Percentiles rank a stretch among this genome's conserved stretches.
Conservation (phyloP, 2,888 invertebrate genomes). For the Drosophila paramelanica region DNA sequence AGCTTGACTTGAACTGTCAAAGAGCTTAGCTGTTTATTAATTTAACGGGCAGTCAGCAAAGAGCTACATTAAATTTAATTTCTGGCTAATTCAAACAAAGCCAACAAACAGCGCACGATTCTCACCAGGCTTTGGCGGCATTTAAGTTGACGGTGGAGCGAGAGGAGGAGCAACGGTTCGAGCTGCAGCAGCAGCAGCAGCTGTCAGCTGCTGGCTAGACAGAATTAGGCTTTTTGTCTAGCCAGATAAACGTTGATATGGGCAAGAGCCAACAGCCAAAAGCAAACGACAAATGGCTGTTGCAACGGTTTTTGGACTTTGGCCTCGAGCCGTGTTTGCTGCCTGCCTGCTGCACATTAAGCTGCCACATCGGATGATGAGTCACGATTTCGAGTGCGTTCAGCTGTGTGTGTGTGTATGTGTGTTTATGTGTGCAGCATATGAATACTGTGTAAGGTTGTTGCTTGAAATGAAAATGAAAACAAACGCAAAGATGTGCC, state of each 20-base stretch:
- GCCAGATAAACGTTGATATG: conserved; percentile 65
- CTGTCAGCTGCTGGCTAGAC: conserved; percentile 74
- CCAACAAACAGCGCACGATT: conserved; percentile 28
- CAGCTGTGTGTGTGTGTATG: conserved; percentile 6
- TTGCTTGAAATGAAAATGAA: conserved; percentile 31
- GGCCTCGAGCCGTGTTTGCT: conserved; percentile 53
- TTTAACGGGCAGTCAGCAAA: conserved; percentile 54
- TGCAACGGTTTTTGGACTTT: conserved; percentile 73
- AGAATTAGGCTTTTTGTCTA: conserved; percentile 75
- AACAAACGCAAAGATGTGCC: conserved; percentile 11
- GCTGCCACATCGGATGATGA: conserved; percentile 57
- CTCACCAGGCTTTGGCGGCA: background rate
- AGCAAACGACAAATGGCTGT: conserved; percentile 46
- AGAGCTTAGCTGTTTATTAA: conserved; percentile 69
- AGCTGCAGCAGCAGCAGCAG: conserved; percentile 33
- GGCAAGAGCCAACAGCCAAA: conserved; percentile 15
- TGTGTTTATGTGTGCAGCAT: conserved; percentile 26
- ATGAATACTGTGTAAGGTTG: conserved; percentile 38
- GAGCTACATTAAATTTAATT: conserved; percentile 72
- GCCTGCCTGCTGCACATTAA: conserved; percentile 41
- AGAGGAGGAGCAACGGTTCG: conserved; percentile 3
- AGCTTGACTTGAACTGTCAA: conserved; percentile 62
- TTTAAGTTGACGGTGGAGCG: background rate
- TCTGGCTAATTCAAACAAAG: conserved; percentile 56
- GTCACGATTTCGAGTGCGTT: conserved; percentile 51